phyloP scores from a whole-genome alignment of 2,888 invertebrate genomes.

The Stenichneumon culpator region DNA sequence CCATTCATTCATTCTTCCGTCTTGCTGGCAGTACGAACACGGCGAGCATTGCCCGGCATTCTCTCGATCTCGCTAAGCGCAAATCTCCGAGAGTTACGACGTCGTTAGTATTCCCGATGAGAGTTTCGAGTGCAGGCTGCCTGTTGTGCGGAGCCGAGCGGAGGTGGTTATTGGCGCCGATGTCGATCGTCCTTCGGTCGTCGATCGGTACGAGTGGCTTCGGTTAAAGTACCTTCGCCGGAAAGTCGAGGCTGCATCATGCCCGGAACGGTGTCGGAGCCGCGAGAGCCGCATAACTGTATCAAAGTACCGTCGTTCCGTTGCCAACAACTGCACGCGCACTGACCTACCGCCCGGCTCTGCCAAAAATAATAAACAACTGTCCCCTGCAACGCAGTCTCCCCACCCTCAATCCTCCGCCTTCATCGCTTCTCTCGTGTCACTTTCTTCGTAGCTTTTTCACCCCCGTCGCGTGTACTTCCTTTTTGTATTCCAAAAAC shows the following conservation, averaged over 20 bases:
- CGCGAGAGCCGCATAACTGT: slow-evolving; percentile 6
- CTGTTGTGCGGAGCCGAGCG: slow-evolving; percentile 10
- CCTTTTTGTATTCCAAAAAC: neutral
- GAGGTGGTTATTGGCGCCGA: slow-evolving; percentile 32
- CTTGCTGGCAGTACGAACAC: neutral
- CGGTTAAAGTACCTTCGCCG: slow-evolving; percentile 47
- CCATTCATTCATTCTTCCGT: neutral
- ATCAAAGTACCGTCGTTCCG: slow-evolving; percentile 42
- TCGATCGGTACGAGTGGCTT: slow-evolving; percentile 20
- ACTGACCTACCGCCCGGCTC: neutral
- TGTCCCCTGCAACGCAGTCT: slow-evolving; percentile 24
- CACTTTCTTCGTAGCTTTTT: slow-evolving; percentile 10
- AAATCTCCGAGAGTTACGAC: slow-evolving; percentile 30
- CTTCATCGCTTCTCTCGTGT: slow-evolving; percentile 46
- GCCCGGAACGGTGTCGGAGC: slow-evolving; percentile 13
- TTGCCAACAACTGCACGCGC: slow-evolving; percentile 49
- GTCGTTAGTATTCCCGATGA: slow-evolving; percentile 53
- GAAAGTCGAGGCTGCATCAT: slow-evolving; percentile 27
- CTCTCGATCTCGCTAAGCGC: neutral
- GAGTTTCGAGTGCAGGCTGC: slow-evolving; percentile 43
- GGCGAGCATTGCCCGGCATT: neutral
- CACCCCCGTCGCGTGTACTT: neutral
- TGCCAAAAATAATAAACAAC: slow-evolving; percentile 61
- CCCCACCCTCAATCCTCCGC: slow-evolving; percentile 52
- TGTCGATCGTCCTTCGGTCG: slow-evolving; percentile 23